Percentiles rank a stretch among this genome's conserved stretches.
phyloP scores from a whole-genome alignment of 1,140 invertebrate species.

The Ptiloglossa arizonensis region DNA sequence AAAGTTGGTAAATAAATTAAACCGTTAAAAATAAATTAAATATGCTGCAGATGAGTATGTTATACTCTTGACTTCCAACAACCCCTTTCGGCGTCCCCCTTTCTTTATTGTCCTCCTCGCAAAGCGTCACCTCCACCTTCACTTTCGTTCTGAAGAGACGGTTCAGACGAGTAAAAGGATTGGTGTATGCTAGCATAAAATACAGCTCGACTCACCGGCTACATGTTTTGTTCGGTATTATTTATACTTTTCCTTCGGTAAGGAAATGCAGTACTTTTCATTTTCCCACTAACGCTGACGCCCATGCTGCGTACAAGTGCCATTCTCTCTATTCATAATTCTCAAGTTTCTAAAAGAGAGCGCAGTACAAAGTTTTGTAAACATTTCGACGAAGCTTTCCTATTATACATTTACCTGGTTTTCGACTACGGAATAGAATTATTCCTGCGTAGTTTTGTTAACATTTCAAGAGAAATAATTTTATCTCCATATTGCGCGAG shows the following conservation, averaged over 20 bases:
- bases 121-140: constrained; percentile 24
- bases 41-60: background rate
- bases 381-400: background rate
- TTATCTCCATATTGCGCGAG: too few species aligned
- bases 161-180: constrained; percentile 16
- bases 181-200: constrained; percentile 27
- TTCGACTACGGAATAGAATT: too few species aligned
- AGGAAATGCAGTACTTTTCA: background rate
- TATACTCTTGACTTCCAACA: background rate
- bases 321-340: background rate
- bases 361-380: background rate
- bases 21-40: background rate
- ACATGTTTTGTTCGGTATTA: constrained; percentile 7
- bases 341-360: background rate
- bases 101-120: constrained; percentile 18
- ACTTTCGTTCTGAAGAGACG: constrained; percentile 21
- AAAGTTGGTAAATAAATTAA: too few species aligned
- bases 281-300: background rate
- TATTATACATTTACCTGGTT: background rate
- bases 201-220: constrained; percentile 4
- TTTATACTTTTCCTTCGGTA: background rate
- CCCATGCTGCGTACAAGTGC: background rate
- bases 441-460: too few species aligned
- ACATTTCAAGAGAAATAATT: too few species aligned
- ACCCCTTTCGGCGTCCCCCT: background rate